Percentiles rank a stretch among this genome's conserved stretches.
phyloP scores from a whole-genome alignment of 1,140 invertebrate species.

The Hypothenemus hampei region DNA sequence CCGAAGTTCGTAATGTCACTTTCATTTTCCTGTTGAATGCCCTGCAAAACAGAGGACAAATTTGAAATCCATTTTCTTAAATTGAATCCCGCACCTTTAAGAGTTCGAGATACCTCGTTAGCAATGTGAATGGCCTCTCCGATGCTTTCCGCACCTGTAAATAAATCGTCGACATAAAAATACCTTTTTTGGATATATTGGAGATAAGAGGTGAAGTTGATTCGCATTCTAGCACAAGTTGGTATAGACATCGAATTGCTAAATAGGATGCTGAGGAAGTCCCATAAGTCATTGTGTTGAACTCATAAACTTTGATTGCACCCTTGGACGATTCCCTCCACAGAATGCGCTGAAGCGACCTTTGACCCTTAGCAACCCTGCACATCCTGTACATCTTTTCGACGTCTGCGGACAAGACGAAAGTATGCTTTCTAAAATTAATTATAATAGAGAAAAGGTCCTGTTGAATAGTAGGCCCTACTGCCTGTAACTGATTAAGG shows the following conservation, averaged over 20 bases:
- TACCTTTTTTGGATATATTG: slow-evolving; percentile 28
- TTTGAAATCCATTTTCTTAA: slow-evolving; percentile 45
- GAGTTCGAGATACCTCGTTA: slow-evolving; percentile 13
- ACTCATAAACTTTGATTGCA: slow-evolving; percentile 10
- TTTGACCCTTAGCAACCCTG: slow-evolving; percentile 34
- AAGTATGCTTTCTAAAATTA: not conserved
- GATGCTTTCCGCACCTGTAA: not conserved
- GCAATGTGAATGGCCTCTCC: not conserved
- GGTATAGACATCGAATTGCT: slow-evolving; percentile 28
- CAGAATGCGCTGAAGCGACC: slow-evolving; percentile 43
- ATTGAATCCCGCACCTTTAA: slow-evolving; percentile 30
- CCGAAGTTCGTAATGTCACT: not conserved
- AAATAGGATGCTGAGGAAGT: slow-evolving; percentile 34
- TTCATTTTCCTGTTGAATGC: not conserved
- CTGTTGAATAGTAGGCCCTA: too few relatives aligned
- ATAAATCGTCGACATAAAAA: slow-evolving; percentile 45
- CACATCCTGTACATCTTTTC: slow-evolving; percentile 45
- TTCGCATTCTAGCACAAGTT: slow-evolving; percentile 27
- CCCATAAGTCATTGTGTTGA: slow-evolving; percentile 38
- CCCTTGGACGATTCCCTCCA: slow-evolving; percentile 36
- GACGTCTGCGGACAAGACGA: too few relatives aligned
- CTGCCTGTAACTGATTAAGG: too few relatives aligned
- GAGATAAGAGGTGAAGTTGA: slow-evolving; percentile 27
- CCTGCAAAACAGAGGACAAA: not conserved
- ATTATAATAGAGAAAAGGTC: not conserved